Base-by-base conservation (phyloP, 2,888 invertebrate genomes). In the Lingula anatina region DNA sequence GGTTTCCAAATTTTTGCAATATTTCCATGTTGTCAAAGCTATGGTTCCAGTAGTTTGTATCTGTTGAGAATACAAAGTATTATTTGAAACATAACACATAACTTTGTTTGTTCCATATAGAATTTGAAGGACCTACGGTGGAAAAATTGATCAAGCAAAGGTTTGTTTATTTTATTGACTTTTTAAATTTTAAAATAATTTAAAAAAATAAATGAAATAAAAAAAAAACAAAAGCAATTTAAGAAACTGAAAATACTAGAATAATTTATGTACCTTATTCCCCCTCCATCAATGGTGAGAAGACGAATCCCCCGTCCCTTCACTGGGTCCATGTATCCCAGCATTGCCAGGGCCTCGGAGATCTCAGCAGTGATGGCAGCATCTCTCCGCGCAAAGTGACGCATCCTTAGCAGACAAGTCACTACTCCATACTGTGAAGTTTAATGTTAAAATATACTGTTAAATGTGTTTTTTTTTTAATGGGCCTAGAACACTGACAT, bases 241-340 rank as follows among this genome's bases (percentile, higher is more conserved):
- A 9, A 40, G 5, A 23, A 40, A 15, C 23, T 4, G 5, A n/a
- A 20, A 31, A n/a, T n/a, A n/a, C n/a, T n/a, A n/a, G n/a, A n/a
- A n/a, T n/a, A n/a, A n/a, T n/a, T n/a, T 31, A 46, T 59, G 56
- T 66, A 81, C 81, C 81, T 78, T 53, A 89, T 86, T 43, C 93
- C 93, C 39, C 94, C 93, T 2, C 94, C 94, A 79, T 94, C 93
- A 63, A 94, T 87, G 0, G 89, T 81, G 45, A 94, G 80, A 48
- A 94, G 84, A 68, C 87, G 81, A 42, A 92, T 86, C 1, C 93
- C 92, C 26, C 81, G 81, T 1, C 85, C 84, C 49, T 82, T 82
- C 3, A 87, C 80, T 4, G 88, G 85, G 42, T 84, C 83, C 0
- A 82, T 75, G 71, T 87, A 81, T 0, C 91, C 91, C 57, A 90